Conservation (phyloP, 2,113 vertebrate genomes). For the Percopsis transmontana region DNA sequence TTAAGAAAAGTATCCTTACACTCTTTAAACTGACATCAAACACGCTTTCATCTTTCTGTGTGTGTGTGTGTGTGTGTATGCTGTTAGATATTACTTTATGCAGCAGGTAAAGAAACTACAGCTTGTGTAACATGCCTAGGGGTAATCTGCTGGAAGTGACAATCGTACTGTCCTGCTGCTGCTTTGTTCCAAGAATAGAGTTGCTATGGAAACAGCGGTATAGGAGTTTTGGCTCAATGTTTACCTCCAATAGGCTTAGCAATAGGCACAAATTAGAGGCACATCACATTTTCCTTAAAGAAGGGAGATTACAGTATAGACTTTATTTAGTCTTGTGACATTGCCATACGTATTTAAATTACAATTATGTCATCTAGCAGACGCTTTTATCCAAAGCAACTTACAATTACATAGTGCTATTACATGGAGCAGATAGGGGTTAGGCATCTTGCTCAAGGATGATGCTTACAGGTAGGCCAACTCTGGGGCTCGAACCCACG, state of each 20-base stretch:
- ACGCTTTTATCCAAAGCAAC: too few relatives aligned
- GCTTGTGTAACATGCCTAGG: constrained; percentile 18
- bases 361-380: too few relatives aligned
- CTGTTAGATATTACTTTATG: constrained; percentile 26
- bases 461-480: too few relatives aligned
- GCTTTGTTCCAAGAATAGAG: constrained; percentile 38
- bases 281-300: constrained; percentile 21
- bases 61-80: background rate
- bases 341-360: too few relatives aligned
- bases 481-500: too few relatives aligned
- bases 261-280: constrained; percentile 6
- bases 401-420: too few relatives aligned
- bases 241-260: constrained; percentile 3
- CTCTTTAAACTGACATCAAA: too few relatives aligned
- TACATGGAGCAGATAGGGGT: too few relatives aligned
- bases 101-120: constrained; percentile 20
- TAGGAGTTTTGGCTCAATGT: constrained; percentile 9
- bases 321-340: constrained; percentile 13
- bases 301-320: constrained; percentile 24
- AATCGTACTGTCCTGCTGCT: constrained; percentile 22
- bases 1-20: too few relatives aligned
- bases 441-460: too few relatives aligned
- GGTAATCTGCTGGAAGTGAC: constrained; percentile 26
- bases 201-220: constrained; percentile 61
- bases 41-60: too few relatives aligned